Evolutionary conservation across 2,113 vertebrate species (phyloP).

Genomic region (Xiphorhynchus elegans): DNA sequence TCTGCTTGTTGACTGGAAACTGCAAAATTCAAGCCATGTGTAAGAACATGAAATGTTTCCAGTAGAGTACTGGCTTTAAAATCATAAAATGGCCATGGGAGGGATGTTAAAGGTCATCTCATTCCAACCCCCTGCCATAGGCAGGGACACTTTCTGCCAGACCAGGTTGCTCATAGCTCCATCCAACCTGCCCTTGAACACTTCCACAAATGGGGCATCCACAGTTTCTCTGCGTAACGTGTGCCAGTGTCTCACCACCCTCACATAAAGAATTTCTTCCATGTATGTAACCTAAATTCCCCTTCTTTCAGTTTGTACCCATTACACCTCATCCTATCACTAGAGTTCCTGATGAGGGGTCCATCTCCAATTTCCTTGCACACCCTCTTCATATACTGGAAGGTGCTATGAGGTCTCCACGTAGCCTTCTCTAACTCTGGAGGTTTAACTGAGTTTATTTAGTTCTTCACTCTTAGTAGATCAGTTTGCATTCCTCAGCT

Average conservation of each 20-base stretch:
- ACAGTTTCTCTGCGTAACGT: not conserved
- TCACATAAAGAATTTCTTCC: not conserved
- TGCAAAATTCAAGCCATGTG: not conserved
- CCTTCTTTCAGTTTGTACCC: not conserved
- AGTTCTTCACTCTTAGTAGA: not conserved
- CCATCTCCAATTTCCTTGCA: not conserved
- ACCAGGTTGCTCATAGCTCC: not conserved
- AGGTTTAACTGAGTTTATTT: not conserved
- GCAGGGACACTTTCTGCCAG: not conserved
- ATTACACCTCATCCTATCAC: not conserved
- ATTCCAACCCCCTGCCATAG: not conserved
- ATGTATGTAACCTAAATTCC: not conserved
- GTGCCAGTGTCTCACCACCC: accelerated
- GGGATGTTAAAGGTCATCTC: not conserved
- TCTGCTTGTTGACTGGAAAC: not conserved
- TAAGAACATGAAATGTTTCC: not conserved
- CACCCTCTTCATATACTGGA: not conserved
- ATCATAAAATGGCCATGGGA: not conserved
- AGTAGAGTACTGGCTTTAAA: not conserved
- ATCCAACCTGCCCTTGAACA: not conserved
- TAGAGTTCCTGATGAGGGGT: not conserved
- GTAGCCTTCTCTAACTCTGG: not conserved
- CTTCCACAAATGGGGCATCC: not conserved
- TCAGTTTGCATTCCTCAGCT: not conserved
- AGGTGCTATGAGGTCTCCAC: not conserved